phyloP scores from a whole-genome alignment of 2,888 invertebrate species.

The Lamellibrachia columna region DNA sequence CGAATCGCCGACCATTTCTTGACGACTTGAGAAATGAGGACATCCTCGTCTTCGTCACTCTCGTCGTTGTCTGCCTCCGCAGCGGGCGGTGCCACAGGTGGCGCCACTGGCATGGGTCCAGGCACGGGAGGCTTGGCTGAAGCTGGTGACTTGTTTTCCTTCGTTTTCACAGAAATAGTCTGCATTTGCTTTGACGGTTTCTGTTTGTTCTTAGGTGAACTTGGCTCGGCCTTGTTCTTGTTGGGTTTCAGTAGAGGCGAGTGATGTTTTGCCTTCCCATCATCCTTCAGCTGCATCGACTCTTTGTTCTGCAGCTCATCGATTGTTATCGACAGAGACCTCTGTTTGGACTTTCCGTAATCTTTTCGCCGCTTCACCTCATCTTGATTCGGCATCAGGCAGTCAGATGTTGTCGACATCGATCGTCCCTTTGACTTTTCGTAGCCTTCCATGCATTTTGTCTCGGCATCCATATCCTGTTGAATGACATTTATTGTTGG shows the following conservation, averaged over 20 bases:
- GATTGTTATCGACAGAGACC: constrained; percentile 3
- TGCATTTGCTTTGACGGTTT: neutral
- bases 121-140: neutral
- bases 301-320: neutral
- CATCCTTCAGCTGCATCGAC: constrained; percentile 3
- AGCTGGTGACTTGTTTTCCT: neutral
- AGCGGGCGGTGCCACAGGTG: neutral
- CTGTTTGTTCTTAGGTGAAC: neutral
- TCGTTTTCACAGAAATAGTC: neutral
- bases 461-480: neutral
- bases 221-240: neutral
- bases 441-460: neutral
- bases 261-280: neutral
- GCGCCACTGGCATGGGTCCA: neutral
- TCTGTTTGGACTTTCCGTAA: neutral
- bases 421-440: neutral
- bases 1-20: constrained; percentile 24
- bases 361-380: neutral
- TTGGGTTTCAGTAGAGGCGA: neutral
- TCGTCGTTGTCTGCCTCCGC: constrained; percentile 19
- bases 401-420: neutral
- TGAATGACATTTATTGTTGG: neutral
- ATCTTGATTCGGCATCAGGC: neutral
- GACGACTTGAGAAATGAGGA: constrained; percentile 18
- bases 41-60: constrained; percentile 26